These are phyloP conservation scores for Actinia equina DNA, from an alignment of 64 coral and sea anemone species.

Conservation along the genomic window DNA sequence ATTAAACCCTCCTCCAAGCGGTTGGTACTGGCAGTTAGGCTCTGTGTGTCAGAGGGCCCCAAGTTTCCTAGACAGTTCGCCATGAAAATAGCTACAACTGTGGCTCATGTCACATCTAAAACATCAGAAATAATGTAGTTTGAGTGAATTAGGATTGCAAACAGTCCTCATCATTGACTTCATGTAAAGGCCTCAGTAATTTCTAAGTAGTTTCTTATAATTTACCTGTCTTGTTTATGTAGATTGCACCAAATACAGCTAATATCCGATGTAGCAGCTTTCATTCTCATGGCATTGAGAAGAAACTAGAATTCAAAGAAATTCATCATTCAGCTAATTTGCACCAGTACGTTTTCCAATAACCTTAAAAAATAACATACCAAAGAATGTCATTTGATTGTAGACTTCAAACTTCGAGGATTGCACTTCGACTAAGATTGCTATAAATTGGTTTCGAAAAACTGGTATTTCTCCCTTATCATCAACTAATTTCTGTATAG, in stretches of 20 bases:
- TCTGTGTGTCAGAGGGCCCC: constrained; percentile 13
- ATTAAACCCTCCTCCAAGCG: constrained; percentile 43
- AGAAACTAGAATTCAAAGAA: constrained; percentile 41
- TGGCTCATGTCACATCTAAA: constrained; percentile 51
- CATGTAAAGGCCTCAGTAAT: background rate
- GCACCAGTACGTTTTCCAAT: background rate
- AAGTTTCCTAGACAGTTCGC: constrained; percentile 16
- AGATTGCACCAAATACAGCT: constrained; percentile 18
- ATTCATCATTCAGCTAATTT: background rate
- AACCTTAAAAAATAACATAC: background rate
- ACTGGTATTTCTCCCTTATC: background rate
- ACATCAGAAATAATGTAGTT: background rate
- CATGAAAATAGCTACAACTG: constrained; percentile 25
- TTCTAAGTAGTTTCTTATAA: background rate
- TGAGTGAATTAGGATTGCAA: no score
- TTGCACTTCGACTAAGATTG: background rate
- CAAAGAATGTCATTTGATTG: background rate
- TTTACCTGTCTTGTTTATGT: constrained; percentile 48
- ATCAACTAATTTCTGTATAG: background rate
- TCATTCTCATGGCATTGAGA: constrained; percentile 52
- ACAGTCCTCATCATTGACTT: background rate
- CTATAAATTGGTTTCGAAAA: background rate
- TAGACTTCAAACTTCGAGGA: no score
- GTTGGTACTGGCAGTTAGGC: constrained; percentile 39
- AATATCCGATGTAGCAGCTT: constrained; percentile 38